Conservation (phyloP, 2,113 vertebrate genomes). For the Kryptolebias marmoratus region DNA sequence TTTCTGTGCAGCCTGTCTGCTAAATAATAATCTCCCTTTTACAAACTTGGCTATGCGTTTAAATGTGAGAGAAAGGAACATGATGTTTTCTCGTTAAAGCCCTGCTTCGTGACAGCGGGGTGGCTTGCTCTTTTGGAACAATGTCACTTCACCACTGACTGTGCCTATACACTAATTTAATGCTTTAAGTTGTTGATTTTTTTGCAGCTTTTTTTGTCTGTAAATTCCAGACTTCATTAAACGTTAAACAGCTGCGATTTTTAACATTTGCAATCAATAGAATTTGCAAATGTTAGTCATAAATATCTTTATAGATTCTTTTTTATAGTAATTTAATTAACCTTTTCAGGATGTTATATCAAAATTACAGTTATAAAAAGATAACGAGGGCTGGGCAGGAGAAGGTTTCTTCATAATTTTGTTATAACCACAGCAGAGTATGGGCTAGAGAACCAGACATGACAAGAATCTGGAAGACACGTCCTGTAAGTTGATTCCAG, state of each 20-base stretch:
- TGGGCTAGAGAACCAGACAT: conserved; percentile 56
- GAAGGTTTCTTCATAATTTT: conserved; percentile 29
- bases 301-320: background rate
- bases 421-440: conserved; percentile 39
- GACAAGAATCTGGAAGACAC: conserved; percentile 66
- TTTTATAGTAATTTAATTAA: background rate
- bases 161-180: conserved; percentile 10
- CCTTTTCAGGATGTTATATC: background rate
- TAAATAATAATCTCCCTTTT: conserved; percentile 16
- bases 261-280: too few relatives aligned
- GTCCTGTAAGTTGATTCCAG: conserved; percentile 68
- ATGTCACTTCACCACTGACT: conserved; percentile 39
- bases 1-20: conserved; percentile 23
- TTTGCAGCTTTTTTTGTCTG: conserved; percentile 2
- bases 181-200: conserved; percentile 11
- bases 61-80: conserved; percentile 35
- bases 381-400: conserved; percentile 18
- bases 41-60: conserved; percentile 14
- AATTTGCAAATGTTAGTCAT: background rate
- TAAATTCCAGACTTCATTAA: background rate
- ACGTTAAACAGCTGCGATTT: too few relatives aligned
- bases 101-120: conserved; percentile 40
- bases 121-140: conserved; percentile 36
- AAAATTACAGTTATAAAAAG: background rate
- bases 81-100: conserved; percentile 48